Evolutionary conservation across 2,888 invertebrate species (phyloP).

Genomic region (Epiblema foenella): DNA sequence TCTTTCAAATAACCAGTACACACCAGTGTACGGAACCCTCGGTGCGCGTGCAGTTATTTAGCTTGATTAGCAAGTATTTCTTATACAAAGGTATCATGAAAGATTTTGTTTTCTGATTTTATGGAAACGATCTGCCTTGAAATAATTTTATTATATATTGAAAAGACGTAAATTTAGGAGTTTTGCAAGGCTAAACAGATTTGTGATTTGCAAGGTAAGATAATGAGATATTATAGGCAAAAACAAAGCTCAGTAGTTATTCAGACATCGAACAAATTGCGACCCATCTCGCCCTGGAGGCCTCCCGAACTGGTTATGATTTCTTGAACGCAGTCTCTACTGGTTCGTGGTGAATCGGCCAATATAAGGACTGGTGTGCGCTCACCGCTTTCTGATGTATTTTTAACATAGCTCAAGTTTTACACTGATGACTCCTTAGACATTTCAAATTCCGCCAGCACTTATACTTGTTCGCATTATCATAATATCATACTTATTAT

Average conservation of each 20-base stretch:
- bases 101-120: too few species aligned
- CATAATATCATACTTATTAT: too few species aligned
- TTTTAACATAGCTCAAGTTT: slow-evolving; percentile 41
- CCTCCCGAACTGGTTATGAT: slow-evolving; percentile 45
- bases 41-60: too few species aligned
- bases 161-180: background rate
- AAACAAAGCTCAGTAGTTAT: slow-evolving; percentile 2
- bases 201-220: background rate
- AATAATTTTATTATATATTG: background rate
- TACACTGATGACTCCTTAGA: background rate
- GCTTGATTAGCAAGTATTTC: too few species aligned
- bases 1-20: too few species aligned
- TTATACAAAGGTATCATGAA: too few species aligned
- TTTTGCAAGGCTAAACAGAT: background rate
- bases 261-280: slow-evolving; percentile 13
- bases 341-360: slow-evolving; percentile 37
- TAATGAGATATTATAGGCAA: slow-evolving; percentile 8
- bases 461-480: background rate
- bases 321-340: slow-evolving; percentile 44
- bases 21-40: too few species aligned
- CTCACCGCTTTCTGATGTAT: slow-evolving; percentile 45
- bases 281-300: slow-evolving; percentile 13
- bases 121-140: too few species aligned
- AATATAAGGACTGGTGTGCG: slow-evolving; percentile 28
- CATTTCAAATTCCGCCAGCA: background rate